Evolutionary conservation across 2,888 invertebrate species (phyloP).

Genomic region (Orthonychiurus folsomi): DNA sequence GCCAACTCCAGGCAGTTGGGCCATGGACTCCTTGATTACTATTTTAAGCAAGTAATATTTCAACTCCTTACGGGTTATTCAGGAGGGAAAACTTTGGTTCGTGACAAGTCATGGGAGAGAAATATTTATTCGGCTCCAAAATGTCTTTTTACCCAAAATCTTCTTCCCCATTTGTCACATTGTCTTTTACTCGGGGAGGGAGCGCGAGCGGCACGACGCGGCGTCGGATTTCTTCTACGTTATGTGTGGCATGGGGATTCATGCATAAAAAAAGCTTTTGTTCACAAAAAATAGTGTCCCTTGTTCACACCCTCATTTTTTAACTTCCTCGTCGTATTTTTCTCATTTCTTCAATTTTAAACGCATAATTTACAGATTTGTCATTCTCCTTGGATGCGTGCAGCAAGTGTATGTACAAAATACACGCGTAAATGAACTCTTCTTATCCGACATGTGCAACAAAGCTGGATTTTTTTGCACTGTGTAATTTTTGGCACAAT

Average conservation of each 20-base stretch:
- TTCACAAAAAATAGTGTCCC: background rate
- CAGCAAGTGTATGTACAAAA: background rate
- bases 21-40: background rate
- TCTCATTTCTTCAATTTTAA: constrained; percentile 1
- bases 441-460: too few species aligned
- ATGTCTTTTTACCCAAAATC: constrained; percentile 30
- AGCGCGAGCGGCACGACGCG: too few species aligned
- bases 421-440: too few species aligned
- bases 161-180: constrained; percentile 28
- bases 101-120: background rate
- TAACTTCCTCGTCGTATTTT: constrained; percentile 2
- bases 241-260: too few species aligned
- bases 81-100: background rate
- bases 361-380: background rate
- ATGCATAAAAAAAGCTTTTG: background rate
- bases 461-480: too few species aligned
- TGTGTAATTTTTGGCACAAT: too few species aligned
- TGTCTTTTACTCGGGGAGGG: background rate
- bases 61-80: background rate
- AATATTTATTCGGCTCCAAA: background rate
- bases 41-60: background rate
- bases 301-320: background rate
- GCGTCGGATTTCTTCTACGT: background rate
- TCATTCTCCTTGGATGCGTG: background rate
- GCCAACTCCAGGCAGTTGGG: background rate